Conservation (phyloP, 1,140 invertebrate genomes). For the Nebria ingens region DNA sequence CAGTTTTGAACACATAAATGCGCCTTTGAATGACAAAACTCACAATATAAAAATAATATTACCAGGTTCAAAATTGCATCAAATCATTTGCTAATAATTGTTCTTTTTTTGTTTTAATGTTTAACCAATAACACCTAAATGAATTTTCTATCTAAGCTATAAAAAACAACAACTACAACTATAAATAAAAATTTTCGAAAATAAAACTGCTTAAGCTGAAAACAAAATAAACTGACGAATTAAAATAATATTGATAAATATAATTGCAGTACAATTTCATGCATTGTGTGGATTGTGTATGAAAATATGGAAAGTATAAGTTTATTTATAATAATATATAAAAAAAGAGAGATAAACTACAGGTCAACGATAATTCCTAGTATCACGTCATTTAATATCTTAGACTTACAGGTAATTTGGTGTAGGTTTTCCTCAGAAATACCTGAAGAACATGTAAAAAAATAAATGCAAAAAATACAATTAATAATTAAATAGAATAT, state of each 20-base stretch:
- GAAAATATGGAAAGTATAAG: background rate
- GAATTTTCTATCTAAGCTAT: background rate
- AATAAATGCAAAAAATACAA: slow-evolving; percentile 14
- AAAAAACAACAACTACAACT: background rate
- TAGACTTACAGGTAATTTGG: slow-evolving; percentile 31
- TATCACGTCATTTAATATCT: slow-evolving; percentile 2
- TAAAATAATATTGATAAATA: too few relatives aligned
- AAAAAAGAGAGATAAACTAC: background rate
- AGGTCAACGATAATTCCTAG: background rate
- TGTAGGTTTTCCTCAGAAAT: slow-evolving; percentile 30
- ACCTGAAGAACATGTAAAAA: slow-evolving; percentile 18
- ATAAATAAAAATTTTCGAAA: slow-evolving; percentile 1
- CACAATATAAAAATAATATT: background rate
- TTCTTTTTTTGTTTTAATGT: background rate
- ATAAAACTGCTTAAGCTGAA: slow-evolving; percentile 2
- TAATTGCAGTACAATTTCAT: background rate
- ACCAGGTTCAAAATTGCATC: slow-evolving; percentile 4
- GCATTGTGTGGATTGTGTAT: background rate
- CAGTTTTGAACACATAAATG: slow-evolving; percentile 22
- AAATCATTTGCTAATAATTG: background rate
- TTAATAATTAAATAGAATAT: too few relatives aligned
- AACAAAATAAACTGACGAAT: background rate
- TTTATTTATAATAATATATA: background rate
- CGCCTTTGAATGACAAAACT: too few relatives aligned
- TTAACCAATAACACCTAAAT: slow-evolving; percentile 5